phyloP scores from a whole-genome alignment of 2,113 vertebrate genomes.

The Zingel zingel region DNA sequence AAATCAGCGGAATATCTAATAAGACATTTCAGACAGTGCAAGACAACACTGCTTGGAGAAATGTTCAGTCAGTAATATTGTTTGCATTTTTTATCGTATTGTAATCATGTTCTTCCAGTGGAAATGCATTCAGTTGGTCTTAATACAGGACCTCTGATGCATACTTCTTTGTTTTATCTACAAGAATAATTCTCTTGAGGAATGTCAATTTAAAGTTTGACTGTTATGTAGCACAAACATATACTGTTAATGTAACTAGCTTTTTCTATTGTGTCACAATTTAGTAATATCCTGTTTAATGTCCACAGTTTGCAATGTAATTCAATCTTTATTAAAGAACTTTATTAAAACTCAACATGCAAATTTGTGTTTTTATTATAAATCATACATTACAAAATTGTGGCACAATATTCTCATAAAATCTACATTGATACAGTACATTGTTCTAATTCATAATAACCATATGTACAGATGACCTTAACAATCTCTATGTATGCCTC shows the following conservation, averaged over 20 bases:
- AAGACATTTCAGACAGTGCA: background rate
- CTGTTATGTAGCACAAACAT: conserved; percentile 11
- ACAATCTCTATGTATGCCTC: background rate
- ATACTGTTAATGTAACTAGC: conserved; percentile 35
- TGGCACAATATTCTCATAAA: conserved; percentile 65
- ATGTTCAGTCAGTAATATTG: background rate
- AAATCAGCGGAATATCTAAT: background rate
- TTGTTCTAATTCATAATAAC: background rate
- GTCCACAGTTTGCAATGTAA: conserved; percentile 34
- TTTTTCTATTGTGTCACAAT: conserved; percentile 73
- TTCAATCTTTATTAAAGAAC: conserved; percentile 52
- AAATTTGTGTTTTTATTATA: conserved; percentile 57
- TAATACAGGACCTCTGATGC: background rate
- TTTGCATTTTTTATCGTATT: background rate
- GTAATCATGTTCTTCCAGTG: conserved; percentile 17
- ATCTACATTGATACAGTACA: background rate
- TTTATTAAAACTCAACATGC: conserved; percentile 24
- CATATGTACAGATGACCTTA: background rate
- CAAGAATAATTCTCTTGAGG: background rate
- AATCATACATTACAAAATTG: conserved; percentile 60
- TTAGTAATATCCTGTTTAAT: conserved; percentile 52
- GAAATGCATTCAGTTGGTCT: background rate
- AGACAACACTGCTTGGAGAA: background rate
- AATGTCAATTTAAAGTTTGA: background rate
- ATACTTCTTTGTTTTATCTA: conserved; percentile 8